These are phyloP conservation scores for Eupleurogrammus muticus DNA, from an alignment of 2,797 vertebrate genomes.

Conservation along the genomic window DNA sequence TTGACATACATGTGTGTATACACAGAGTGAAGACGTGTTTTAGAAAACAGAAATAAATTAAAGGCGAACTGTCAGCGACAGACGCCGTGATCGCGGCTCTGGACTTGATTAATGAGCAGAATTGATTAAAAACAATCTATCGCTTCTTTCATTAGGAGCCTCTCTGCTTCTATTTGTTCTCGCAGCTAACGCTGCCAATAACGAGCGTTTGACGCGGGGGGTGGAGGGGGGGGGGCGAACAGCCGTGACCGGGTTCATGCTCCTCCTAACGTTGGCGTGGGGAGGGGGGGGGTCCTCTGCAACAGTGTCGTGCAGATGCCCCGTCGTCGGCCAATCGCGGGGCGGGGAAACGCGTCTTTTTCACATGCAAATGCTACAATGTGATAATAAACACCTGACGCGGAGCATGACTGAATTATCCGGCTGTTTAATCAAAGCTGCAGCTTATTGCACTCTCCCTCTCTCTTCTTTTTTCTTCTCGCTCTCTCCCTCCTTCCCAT, in stretches of 20 bases:
- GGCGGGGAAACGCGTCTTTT: slow-evolving; percentile 73
- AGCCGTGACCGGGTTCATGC: slow-evolving; percentile 75
- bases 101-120: slow-evolving; percentile 76
- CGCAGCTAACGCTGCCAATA: slow-evolving; percentile 76
- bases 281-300: slow-evolving; percentile 51
- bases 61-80: slow-evolving; percentile 12
- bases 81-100: slow-evolving; percentile 45
- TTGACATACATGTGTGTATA: not conserved
- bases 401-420: slow-evolving; percentile 84
- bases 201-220: slow-evolving; percentile 83
- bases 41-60: no score
- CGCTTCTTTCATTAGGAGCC: slow-evolving; percentile 73
- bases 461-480: slow-evolving; percentile 26
- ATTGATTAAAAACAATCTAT: slow-evolving; percentile 76
- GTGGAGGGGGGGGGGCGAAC: slow-evolving; percentile 74
- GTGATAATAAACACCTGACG: slow-evolving; percentile 90
- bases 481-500: slow-evolving; percentile 1
- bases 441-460: slow-evolving; percentile 42
- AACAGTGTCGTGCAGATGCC: slow-evolving; percentile 77
- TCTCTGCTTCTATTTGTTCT: slow-evolving; percentile 77
- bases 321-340: slow-evolving; percentile 64
- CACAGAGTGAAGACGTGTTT: no score
- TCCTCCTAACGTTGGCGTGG: slow-evolving; percentile 65
- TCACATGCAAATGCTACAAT: slow-evolving; percentile 88
- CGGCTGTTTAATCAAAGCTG: slow-evolving; percentile 82